These are phyloP conservation scores for Dasysyrphus tricinctus DNA, from an alignment of 2,888 invertebrate genomes.

Conservation along the genomic window DNA sequence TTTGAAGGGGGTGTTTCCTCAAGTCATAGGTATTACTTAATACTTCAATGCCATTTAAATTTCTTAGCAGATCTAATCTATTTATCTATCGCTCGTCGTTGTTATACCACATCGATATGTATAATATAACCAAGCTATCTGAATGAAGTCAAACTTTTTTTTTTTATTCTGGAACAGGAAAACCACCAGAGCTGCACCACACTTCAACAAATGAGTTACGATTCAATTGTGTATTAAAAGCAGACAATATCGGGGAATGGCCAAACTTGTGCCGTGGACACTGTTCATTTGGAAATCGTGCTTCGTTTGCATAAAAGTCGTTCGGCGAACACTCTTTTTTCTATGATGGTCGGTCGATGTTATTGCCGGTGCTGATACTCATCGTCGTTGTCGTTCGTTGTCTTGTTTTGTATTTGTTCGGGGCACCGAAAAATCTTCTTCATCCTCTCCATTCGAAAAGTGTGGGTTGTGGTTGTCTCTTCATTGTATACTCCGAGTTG, in stretches of 20 bases:
- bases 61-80: no score
- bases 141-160: background rate
- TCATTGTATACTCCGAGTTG: constrained; percentile 15
- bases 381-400: constrained; percentile 61
- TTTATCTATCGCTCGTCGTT: no score
- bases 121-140: background rate
- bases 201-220: constrained; percentile 71
- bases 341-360: constrained; percentile 28
- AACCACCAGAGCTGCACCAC: constrained; percentile 6
- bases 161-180: background rate
- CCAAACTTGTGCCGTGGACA: constrained; percentile 52
- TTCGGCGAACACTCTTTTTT: constrained; percentile 31
- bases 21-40: no score
- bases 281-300: constrained; percentile 73
- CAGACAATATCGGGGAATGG: constrained; percentile 32
- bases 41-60: no score
- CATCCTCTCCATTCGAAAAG: constrained; percentile 2
- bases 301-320: constrained; percentile 73
- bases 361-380: constrained; percentile 41
- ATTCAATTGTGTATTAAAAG: constrained; percentile 63
- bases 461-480: constrained; percentile 49
- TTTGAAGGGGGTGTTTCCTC: no score
- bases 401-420: constrained; percentile 67
- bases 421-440: constrained; percentile 58
- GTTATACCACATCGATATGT: no score